Evolutionary conservation across 2,113 vertebrate species (phyloP), one percentile per base, ranked within the genome.

Genomic region (Cheilinus undulatus): DNA sequence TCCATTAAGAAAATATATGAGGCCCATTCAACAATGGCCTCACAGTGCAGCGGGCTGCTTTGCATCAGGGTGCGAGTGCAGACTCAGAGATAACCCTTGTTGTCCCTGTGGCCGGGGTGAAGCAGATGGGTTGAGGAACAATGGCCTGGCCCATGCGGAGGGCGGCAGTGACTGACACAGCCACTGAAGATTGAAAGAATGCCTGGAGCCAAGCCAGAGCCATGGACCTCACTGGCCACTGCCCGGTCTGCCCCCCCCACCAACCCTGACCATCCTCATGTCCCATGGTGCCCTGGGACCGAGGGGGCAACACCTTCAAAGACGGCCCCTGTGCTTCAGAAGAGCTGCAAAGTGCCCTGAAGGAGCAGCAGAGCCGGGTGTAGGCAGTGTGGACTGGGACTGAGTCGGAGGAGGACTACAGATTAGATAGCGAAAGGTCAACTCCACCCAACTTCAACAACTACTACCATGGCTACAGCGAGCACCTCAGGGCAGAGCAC

Each of bases 261-360:
- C 69, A 78, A 82, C 95, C 89, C 93, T 95, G 93, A 87, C 94
- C 94, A 95, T 93, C 94, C 94, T 94, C 92, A 94, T 95, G 92
- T 97, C 96, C 95, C 95, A 94, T 94, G 95, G 95, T 95, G 96
- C 96, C 80, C 93, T 85, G 56, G 94, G 95, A 45, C 90, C 3
- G 93, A 93, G 94, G 42, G 86, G 95, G 95, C 93, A 94, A 96
- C 95, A 96, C 95, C 96, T 97, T 97, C 95, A 98, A 97, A 97
- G 97, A 95, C 93, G 88, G 94, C 92, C 94, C 95, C 85, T 92
- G 93, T 0, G 91, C 94, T 79, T 96, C 93, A 86, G 94, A 95
- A 70, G 92, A 92, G 91, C 94, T 92, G 84, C 95, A 95, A 93
- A 95, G 94, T 91, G 95, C 91, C 89, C 89, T 86, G 77, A 95